Base-by-base conservation (phyloP, 2,888 invertebrate genomes). In the Orthosia incerta region DNA sequence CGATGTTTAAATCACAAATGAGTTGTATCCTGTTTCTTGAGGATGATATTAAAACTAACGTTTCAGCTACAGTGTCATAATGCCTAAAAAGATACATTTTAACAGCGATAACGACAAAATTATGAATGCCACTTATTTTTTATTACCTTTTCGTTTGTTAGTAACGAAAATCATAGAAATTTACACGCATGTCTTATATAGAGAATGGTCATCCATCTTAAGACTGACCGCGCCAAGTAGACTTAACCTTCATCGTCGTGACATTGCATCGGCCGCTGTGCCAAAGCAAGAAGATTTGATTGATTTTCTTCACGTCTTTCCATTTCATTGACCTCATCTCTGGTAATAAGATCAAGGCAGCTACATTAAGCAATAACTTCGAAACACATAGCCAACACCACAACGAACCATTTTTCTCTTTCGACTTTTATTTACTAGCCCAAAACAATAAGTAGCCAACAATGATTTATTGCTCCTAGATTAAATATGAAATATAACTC, bases 361-460 rank as follows among this genome's bases (percentile, higher is more conserved):
- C 67, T 74, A 67, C 79, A 83, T 79, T 79, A 55, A 64, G 46
- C 79, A 79, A 66, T 78, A 71, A 53, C 51, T 63, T 39, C 13
- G 53, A 70, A 65, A 59, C 31, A 53, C 18, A 26, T 3, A 65
- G 1, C 13, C 65, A 59, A 66, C 51, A 57, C 62, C 62, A 26
- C 26, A 75, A 15, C 48, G 59, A 67, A 78, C 51, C 31, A 82
- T 79, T 82, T 71, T 64, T 83, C 73, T 79, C 50, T 50, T 53
- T 72, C 56, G 79, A 83, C 63, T 79, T 79, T 83, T 72, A 82
- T 79, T 50, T 75, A 72, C 66, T 72, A 18, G 18, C 55, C 39
- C 56, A 18, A 79, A 82, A 82, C 55, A 82, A 67, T 79, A 79
- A 79, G 55, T 63, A 51, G 66, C 46, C 55, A 15, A 13, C 20